Conservation (phyloP, 2,797 vertebrate genomes). For the Sebastes minor region DNA sequence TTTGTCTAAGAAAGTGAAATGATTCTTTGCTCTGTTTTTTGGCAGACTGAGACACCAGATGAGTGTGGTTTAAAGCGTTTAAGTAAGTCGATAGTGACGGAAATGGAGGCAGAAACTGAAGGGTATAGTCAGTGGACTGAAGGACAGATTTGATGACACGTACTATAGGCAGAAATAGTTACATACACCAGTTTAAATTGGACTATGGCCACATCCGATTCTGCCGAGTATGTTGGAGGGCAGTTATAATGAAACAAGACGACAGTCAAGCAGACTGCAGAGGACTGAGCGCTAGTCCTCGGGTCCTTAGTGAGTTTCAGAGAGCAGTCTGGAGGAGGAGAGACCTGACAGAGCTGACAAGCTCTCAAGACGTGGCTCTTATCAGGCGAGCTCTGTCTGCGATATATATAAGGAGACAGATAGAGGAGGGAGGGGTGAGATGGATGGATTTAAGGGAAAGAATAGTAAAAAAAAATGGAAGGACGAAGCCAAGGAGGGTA, state of each 20-base stretch:
- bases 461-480: slow-evolving; percentile 11
- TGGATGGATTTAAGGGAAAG: slow-evolving; percentile 6
- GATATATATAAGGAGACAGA: slow-evolving; percentile 11
- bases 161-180: not conserved
- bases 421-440: not conserved
- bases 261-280: slow-evolving; percentile 16
- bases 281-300: slow-evolving; percentile 30
- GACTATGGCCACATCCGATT: not conserved
- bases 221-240: slow-evolving; percentile 8
- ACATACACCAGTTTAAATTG: not conserved
- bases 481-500: not conserved
- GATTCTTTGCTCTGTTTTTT: not conserved
- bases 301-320: slow-evolving; percentile 43
- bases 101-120: not conserved
- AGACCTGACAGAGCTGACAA: slow-evolving; percentile 64
- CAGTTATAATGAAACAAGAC: slow-evolving; percentile 21
- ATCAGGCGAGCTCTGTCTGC: slow-evolving; percentile 25
- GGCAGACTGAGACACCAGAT: slow-evolving; percentile 12
- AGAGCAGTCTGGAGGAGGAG: slow-evolving; percentile 58
- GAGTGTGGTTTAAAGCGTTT: slow-evolving; percentile 6
- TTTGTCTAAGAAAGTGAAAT: slow-evolving; percentile 12
- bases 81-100: not conserved
- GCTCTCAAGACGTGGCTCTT: slow-evolving; percentile 49
- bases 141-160: slow-evolving; percentile 8
- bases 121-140: not conserved